Conservation (phyloP, 2,797 vertebrate genomes). For the Coilia nasus region DNA sequence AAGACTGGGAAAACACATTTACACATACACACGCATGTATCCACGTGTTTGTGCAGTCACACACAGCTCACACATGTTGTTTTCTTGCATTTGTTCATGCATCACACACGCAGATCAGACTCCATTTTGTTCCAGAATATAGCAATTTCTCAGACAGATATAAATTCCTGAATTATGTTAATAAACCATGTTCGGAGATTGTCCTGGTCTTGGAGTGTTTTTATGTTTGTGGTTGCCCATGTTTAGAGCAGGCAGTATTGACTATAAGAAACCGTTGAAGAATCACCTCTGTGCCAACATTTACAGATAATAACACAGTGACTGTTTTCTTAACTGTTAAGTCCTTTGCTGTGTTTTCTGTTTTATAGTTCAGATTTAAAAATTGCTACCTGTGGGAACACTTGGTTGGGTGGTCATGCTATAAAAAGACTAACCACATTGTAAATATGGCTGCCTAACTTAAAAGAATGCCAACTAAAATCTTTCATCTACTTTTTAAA, state of each 20-base stretch:
- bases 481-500: background rate
- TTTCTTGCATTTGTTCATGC: too few relatives aligned
- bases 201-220: too few relatives aligned
- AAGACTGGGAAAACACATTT: background rate
- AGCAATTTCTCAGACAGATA: too few relatives aligned
- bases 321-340: background rate
- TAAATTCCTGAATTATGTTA: too few relatives aligned
- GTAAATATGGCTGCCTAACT: background rate
- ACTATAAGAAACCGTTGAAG: too few relatives aligned
- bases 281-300: background rate
- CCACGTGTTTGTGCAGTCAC: background rate
- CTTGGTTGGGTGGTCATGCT: constrained; percentile 16
- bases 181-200: too few relatives aligned
- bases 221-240: too few relatives aligned
- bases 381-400: background rate
- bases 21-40: background rate
- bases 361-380: background rate
- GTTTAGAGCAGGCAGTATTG: too few relatives aligned
- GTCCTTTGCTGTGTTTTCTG: background rate
- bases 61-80: background rate
- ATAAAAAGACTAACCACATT: constrained; percentile 14
- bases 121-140: too few relatives aligned
- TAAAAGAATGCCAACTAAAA: background rate
- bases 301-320: background rate
- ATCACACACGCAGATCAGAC: too few relatives aligned